phyloP scores from a whole-genome alignment of 92 coral and sea anemone genomes.

The Bergia puertoricense region DNA sequence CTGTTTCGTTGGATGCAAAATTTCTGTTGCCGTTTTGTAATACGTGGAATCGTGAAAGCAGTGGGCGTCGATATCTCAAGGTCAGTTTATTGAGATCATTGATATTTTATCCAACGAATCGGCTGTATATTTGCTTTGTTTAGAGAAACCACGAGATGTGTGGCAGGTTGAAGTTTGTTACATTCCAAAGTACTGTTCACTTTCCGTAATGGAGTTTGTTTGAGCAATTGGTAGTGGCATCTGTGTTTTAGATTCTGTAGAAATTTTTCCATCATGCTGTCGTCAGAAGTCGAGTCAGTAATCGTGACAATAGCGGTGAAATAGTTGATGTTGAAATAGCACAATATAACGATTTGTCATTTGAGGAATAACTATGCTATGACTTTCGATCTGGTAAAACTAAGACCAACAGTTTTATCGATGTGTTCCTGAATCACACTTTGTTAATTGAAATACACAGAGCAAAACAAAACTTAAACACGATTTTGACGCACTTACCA shows the following conservation, averaged over 20 bases:
- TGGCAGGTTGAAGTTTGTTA: background rate
- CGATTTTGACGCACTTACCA: no score
- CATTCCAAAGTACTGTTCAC: background rate
- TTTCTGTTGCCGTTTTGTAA: slow-evolving; percentile 3
- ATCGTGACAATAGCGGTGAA: background rate
- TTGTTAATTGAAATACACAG: background rate
- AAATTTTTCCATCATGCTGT: background rate
- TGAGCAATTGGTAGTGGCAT: background rate
- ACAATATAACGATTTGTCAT: background rate
- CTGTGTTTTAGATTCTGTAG: background rate
- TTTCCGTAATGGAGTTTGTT: background rate
- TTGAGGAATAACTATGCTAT: no score
- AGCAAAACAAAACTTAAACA: background rate
- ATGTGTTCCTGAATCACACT: background rate
- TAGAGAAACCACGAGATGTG: background rate
- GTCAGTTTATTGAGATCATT: background rate
- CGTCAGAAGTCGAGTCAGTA: background rate
- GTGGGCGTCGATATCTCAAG: background rate
- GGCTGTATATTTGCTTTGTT: background rate
- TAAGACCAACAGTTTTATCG: background rate
- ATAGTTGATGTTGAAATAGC: background rate
- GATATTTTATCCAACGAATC: background rate
- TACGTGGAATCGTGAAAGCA: background rate
- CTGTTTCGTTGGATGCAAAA: background rate
- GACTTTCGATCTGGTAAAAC: background rate